Evolutionary conservation across 2,888 invertebrate genomes (phyloP).

Genomic region (Drosophila melanosoma): DNA sequence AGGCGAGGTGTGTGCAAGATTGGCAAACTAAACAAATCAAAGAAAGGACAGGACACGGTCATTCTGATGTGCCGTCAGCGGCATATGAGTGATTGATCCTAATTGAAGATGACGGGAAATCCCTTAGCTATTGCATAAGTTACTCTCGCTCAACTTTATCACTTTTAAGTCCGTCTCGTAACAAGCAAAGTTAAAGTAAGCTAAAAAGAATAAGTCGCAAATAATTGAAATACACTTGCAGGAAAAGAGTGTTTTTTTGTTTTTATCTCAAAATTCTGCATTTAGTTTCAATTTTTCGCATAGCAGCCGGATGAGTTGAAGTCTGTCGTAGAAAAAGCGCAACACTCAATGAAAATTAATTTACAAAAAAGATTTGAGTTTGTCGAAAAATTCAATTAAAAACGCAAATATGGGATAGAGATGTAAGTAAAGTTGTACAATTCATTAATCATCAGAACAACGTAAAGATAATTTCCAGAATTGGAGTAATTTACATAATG

Average conservation of each 20-base stretch:
- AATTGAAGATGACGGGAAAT: constrained; percentile 54
- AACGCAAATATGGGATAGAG: constrained; percentile 8
- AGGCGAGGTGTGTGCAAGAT: constrained; percentile 59
- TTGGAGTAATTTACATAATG: constrained; percentile 4
- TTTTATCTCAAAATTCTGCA: not conserved
- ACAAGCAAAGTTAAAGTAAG: not conserved
- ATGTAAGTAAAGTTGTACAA: not conserved
- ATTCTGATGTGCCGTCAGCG: constrained; percentile 37
- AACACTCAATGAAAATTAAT: constrained; percentile 3
- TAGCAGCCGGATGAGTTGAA: constrained; percentile 8
- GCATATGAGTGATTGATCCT: constrained; percentile 47
- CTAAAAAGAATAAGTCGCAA: constrained; percentile 6
- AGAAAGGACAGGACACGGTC: constrained; percentile 44
- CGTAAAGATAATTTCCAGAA: not conserved
- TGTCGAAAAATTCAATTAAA: constrained; percentile 17
- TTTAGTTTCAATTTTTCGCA: constrained; percentile 17
- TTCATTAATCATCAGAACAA: not conserved
- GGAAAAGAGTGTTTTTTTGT: not conserved
- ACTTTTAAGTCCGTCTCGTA: not conserved
- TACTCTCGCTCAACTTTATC: constrained; percentile 10
- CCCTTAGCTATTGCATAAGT: not conserved
- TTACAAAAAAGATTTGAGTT: constrained; percentile 9
- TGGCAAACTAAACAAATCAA: constrained; percentile 75
- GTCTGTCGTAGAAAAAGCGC: not conserved
- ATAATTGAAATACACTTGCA: constrained; percentile 17